phyloP scores from a whole-genome alignment of 1,140 invertebrate genomes.

The Lepidurus couesii region DNA sequence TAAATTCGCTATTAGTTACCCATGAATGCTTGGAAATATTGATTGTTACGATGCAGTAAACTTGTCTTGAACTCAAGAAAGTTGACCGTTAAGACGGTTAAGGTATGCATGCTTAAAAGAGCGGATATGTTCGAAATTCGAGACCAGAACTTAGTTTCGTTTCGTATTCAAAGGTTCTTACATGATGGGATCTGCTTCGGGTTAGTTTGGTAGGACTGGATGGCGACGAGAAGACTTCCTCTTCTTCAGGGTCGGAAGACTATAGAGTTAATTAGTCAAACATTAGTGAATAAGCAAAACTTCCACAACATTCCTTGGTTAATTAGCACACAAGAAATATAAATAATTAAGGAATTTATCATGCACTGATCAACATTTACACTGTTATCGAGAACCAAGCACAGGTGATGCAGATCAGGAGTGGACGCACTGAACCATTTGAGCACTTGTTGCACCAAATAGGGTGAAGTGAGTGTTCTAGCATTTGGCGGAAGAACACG shows the following conservation, averaged over 20 bases:
- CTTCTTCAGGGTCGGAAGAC: not conserved
- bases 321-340: not conserved
- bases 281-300: not conserved
- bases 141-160: not conserved
- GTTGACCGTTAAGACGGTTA: no score
- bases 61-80: not conserved
- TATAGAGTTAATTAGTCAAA: not conserved
- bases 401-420: conserved; percentile 1
- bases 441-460: conserved; percentile 7
- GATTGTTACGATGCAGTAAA: not conserved
- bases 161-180: not conserved
- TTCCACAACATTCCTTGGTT: no score
- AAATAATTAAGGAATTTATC: not conserved
- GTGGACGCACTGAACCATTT: conserved; percentile 8
- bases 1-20: no score
- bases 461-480: conserved; percentile 13
- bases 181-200: not conserved
- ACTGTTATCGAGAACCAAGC: not conserved
- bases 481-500: conserved; percentile 10
- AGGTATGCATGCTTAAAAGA: no score
- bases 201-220: not conserved
- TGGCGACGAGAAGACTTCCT: not conserved
- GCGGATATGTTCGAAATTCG: not conserved
- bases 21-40: no score
- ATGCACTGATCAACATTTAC: not conserved